These are phyloP conservation scores for Aphyosemion australe DNA, from an alignment of 2,113 vertebrate species.

Conservation along the genomic window DNA sequence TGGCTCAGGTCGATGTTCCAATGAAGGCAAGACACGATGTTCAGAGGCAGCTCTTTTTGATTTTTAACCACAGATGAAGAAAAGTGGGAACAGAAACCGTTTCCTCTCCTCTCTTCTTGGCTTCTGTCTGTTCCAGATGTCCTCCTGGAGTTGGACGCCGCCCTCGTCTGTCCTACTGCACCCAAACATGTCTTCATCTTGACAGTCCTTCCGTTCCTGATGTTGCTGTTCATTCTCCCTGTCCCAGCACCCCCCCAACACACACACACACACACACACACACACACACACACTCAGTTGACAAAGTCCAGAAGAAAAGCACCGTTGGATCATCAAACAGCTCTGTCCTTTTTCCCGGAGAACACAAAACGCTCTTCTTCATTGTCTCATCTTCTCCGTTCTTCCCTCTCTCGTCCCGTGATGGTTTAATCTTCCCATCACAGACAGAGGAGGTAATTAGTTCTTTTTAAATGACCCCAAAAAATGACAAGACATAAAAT, in stretches of 20 bases:
- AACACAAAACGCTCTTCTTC: constrained; percentile 47
- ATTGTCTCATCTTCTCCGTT: background rate
- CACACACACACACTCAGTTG: constrained; percentile 7
- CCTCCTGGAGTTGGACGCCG: constrained; percentile 14
- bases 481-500: constrained; percentile 60
- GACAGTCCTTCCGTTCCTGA: constrained; percentile 67
- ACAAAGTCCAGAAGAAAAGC: constrained; percentile 68
- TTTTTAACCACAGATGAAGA: constrained; percentile 21
- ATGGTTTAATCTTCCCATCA: constrained; percentile 34
- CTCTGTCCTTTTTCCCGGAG: constrained; percentile 27
- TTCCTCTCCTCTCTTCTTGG: constrained; percentile 6
- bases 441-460: constrained; percentile 27
- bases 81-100: constrained; percentile 23
- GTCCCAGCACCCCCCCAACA: constrained; percentile 4
- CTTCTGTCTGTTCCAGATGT: constrained; percentile 8
- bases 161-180: constrained; percentile 19
- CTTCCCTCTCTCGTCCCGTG: constrained; percentile 15
- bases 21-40: constrained; percentile 41
- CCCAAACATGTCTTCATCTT: constrained; percentile 24
- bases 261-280: too few species aligned
- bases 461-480: constrained; percentile 7
- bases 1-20: constrained; percentile 56
- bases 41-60: constrained; percentile 51
- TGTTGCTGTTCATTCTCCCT: constrained; percentile 33
- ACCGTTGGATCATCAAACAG: constrained; percentile 62